These are phyloP conservation scores for Siniperca obscura DNA, from an alignment of 2,797 vertebrate genomes.

Conservation along the genomic window DNA sequence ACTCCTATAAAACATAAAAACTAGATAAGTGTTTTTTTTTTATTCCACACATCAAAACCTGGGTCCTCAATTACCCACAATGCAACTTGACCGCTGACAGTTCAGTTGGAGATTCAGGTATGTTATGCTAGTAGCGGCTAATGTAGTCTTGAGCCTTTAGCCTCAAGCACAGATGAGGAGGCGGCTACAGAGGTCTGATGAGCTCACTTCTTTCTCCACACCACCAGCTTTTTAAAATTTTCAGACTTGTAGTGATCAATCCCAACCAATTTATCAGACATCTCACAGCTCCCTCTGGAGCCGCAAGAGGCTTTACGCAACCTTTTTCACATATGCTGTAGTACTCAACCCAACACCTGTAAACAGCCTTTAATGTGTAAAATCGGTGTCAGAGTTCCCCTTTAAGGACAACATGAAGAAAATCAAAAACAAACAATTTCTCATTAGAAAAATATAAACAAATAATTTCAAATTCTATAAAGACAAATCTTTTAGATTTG, in stretches of 20 bases:
- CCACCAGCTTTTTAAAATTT: background rate
- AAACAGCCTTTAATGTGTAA: background rate
- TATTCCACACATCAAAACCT: background rate
- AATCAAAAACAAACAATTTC: background rate
- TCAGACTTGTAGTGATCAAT: too few species aligned
- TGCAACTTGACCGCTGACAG: background rate
- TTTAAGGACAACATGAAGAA: background rate
- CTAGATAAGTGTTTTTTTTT: background rate
- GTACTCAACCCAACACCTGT: background rate
- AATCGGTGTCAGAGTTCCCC: background rate
- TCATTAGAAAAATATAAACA: background rate
- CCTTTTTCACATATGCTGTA: too few species aligned
- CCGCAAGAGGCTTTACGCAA: too few species aligned
- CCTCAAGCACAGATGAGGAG: background rate
- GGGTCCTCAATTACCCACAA: background rate
- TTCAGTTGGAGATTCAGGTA: background rate
- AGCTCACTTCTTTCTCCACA: background rate
- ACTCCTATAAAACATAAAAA: background rate
- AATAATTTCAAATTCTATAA: background rate
- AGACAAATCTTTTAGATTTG: background rate
- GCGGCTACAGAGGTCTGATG: fast-evolving
- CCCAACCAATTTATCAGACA: too few species aligned
- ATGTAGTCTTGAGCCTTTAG: background rate
- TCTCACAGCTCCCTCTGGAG: too few species aligned
- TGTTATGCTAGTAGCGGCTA: background rate